Base-by-base conservation (phyloP, 2,888 invertebrate genomes). In the Tipula unca region DNA sequence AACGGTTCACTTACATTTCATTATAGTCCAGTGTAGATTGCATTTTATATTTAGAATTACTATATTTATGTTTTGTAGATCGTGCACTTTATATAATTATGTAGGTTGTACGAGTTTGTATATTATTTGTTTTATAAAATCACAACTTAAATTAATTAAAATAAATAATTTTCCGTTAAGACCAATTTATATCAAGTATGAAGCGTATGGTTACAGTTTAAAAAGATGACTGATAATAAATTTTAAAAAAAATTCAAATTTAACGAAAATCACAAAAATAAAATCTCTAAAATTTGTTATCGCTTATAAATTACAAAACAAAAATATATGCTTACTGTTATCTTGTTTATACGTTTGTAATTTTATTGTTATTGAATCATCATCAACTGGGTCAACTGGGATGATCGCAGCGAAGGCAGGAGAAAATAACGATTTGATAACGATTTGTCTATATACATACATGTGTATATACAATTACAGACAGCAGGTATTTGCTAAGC, bases 311-410 rank as follows among this genome's bases (percentile, higher is more conserved):
- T n/a, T 25, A 17, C 48, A 69, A 48, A 69, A 69, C 69, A 69
- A 69, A 25, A 69, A 17, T 54, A 17, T 54, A 54, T 69, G 69
- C 14, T 69, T 69, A 69, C 69, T 69, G 25, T 69, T 69, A 69
- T 69, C 69, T 69, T 69, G 69, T 69, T 69, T 69, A 69, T n/a
- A n/a, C n/a, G 25, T 69, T 69, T 69, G 69, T 69, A 69, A 69
- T 69, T 69, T 25, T 69, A 69, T 69, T 8, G 10, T 25, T 69
- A 69, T 69, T 69, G 54, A 69, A 69, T 69, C 69, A 69, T 25
- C 69, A 48, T 69, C 25, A 25, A 69, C 25, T 69, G 69, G 69
- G 69, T 69, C 25, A 69, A 69, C 6, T 20, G 25, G n/a, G 8
- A 69, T 69, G 25, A 69, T 69, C 69, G 10, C 25, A 25, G 25